These are phyloP conservation scores for Smittia aterrima DNA, from an alignment of 2,888 invertebrate genomes.

Conservation along the genomic window DNA sequence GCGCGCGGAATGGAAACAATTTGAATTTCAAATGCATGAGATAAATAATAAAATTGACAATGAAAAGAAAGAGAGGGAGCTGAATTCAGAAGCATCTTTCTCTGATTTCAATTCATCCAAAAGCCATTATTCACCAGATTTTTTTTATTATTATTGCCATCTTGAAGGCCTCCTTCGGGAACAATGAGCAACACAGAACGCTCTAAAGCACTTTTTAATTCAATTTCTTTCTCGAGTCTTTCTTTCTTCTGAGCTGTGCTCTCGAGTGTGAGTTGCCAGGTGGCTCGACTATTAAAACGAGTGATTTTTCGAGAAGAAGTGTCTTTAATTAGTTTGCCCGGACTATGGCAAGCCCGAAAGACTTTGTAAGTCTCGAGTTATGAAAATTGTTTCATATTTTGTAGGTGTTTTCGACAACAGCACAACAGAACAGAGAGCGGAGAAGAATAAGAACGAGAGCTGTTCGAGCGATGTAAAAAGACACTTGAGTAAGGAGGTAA, in stretches of 20 bases:
- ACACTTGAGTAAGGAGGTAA: slow-evolving; percentile 16
- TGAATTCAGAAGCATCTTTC: slow-evolving; percentile 24
- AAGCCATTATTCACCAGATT: slow-evolving; percentile 27
- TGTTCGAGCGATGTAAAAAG: slow-evolving; percentile 10
- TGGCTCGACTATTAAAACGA: slow-evolving; percentile 36
- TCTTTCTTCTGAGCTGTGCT: not conserved
- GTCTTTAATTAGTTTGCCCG: slow-evolving; percentile 32
- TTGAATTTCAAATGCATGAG: slow-evolving; percentile 11
- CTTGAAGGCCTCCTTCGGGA: slow-evolving; percentile 25
- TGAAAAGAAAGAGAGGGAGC: not conserved
- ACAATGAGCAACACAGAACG: slow-evolving; percentile 26
- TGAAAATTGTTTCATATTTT: slow-evolving; percentile 6
- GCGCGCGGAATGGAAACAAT: slow-evolving; percentile 4
- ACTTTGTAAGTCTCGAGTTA: not conserved
- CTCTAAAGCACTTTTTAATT: slow-evolving; percentile 25
- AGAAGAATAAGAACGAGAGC: not conserved
- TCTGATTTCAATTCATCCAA: slow-evolving; percentile 19
- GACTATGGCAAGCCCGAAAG: not conserved
- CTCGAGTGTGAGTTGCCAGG: slow-evolving; percentile 24
- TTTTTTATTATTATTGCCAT: slow-evolving; percentile 33
- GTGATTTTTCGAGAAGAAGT: slow-evolving; percentile 23
- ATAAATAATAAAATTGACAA: slow-evolving; percentile 27
- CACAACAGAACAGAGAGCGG: not conserved
- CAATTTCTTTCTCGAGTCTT: slow-evolving; percentile 27
- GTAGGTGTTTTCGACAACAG: slow-evolving; percentile 31